Conservation (phyloP, 1,140 invertebrate species). For the Heliconius himera region DNA sequence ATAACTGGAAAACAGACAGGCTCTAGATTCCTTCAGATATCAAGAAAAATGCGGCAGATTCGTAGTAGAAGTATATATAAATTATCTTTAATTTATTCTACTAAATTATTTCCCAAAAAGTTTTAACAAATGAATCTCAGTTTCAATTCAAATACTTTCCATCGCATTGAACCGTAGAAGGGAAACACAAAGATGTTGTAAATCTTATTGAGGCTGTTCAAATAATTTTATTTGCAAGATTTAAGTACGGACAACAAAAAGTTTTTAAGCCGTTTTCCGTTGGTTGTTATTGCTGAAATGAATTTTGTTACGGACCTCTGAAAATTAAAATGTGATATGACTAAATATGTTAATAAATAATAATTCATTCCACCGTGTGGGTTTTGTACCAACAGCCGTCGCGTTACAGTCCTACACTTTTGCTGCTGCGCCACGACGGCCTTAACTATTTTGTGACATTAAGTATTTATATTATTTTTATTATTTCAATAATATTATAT, state of each 20-base stretch:
- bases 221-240: neutral
- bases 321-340: neutral
- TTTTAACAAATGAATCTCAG: neutral
- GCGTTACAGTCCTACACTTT: too few relatives aligned
- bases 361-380: too few relatives aligned
- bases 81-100: neutral
- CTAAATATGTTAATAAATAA: too few relatives aligned
- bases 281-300: neutral
- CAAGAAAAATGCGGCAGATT: too few relatives aligned
- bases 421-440: too few relatives aligned
- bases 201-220: neutral
- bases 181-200: neutral
- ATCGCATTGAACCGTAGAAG: neutral
- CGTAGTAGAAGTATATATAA: neutral
- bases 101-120: neutral
- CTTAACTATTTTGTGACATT: too few relatives aligned
- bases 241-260: conserved; percentile 2
- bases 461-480: too few relatives aligned
- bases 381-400: too few relatives aligned
- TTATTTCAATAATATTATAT: too few relatives aligned
- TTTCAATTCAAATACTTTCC: neutral
- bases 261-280: neutral
- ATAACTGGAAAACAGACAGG: too few relatives aligned
- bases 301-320: neutral
- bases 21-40: too few relatives aligned